Conservation (phyloP, 2,113 vertebrate genomes). For the Phylloscopus whistleri region DNA sequence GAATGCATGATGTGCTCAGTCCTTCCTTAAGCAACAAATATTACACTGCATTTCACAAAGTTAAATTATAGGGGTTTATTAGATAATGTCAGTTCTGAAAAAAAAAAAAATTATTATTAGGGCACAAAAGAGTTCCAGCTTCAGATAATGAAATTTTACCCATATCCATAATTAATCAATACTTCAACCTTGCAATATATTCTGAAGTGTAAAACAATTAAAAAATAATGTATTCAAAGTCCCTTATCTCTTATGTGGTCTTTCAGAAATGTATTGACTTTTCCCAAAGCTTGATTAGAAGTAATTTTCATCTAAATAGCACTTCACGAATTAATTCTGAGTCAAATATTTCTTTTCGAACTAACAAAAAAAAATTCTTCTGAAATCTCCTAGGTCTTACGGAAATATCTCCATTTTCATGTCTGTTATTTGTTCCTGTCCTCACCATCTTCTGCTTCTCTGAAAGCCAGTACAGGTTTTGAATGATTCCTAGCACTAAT, state of each 20-base stretch:
- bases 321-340: neutral
- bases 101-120: conserved; percentile 4
- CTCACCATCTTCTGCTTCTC: neutral
- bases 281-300: conserved; percentile 26
- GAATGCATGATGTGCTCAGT: neutral
- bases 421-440: neutral
- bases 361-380: neutral
- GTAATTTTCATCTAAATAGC: conserved; percentile 36
- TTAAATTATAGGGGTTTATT: neutral
- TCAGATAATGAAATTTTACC: conserved; percentile 27
- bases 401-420: neutral
- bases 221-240: conserved; percentile 30
- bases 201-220: conserved; percentile 47
- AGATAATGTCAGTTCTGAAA: neutral
- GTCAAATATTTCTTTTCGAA: conserved; percentile 14
- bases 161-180: conserved; percentile 35
- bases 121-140: neutral
- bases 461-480: neutral
- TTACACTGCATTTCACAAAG: neutral
- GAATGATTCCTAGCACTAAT: neutral
- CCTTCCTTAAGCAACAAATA: neutral
- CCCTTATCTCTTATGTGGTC: conserved; percentile 5
- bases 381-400: neutral
- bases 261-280: conserved; percentile 49
- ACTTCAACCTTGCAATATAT: conserved; percentile 3